Conservation (phyloP, 1,140 invertebrate species). For the Chelonus insularis region DNA sequence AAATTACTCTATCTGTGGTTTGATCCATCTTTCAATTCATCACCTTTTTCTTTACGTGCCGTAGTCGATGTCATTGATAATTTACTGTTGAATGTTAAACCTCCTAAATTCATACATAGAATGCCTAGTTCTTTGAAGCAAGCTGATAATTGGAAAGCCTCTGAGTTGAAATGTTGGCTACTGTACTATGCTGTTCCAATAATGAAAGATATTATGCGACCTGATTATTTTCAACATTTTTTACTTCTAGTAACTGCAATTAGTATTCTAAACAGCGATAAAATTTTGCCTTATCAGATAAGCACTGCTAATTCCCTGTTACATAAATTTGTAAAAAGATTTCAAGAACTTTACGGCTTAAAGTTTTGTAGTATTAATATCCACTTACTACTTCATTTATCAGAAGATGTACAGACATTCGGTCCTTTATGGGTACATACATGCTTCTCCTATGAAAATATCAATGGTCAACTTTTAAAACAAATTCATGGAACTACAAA, state of each 20-base stretch:
- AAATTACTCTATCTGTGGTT: constrained; percentile 3
- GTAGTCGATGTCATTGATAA: not conserved
- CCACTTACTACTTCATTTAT: constrained; percentile 7
- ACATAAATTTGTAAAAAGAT: not conserved
- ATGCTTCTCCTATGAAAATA: not conserved
- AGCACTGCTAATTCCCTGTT: not conserved
- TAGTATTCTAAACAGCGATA: not conserved
- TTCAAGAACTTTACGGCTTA: not conserved
- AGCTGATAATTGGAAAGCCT: not conserved
- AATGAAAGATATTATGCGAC: not conserved
- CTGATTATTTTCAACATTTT: constrained; percentile 7
- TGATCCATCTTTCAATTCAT: not conserved
- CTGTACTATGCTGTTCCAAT: not conserved
- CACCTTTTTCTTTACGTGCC: not conserved
- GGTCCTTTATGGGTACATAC: constrained; percentile 8
- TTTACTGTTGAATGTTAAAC: not conserved
- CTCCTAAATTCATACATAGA: constrained; percentile 14
- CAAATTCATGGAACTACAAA: constrained; percentile 9
- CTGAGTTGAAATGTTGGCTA: constrained; percentile 3
- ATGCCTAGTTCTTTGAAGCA: not conserved
- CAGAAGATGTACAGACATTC: constrained; percentile 8
- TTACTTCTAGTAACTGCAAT: constrained; percentile 1
- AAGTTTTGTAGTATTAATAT: constrained; percentile 9
- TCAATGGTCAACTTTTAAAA: constrained; percentile 6
- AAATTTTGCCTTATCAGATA: not conserved